phyloP scores from a whole-genome alignment of 2,797 vertebrate genomes.

The Onychomys arenicola region DNA sequence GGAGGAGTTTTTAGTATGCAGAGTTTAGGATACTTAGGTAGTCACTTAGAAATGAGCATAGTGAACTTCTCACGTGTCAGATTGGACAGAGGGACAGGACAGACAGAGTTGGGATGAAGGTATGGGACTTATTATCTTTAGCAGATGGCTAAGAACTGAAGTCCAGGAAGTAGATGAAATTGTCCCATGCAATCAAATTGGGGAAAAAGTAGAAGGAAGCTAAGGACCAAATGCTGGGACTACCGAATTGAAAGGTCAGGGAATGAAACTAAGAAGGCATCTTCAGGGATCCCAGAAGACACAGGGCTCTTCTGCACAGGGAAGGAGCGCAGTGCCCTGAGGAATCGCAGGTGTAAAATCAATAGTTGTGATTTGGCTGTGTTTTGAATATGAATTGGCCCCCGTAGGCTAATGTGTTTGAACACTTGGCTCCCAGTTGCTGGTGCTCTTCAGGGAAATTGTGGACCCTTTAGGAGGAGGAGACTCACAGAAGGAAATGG shows the following conservation, averaged over 20 bases:
- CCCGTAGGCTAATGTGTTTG: background rate
- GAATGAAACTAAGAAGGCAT: background rate
- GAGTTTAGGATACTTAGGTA: background rate
- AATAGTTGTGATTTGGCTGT: background rate
- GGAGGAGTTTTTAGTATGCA: background rate
- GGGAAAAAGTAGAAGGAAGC: constrained; percentile 13
- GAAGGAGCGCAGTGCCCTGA: background rate
- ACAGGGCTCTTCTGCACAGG: background rate
- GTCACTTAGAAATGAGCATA: background rate
- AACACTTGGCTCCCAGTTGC: background rate
- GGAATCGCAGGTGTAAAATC: background rate
- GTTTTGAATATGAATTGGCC: background rate
- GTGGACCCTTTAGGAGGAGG: background rate
- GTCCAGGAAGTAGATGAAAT: background rate
- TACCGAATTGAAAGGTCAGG: background rate
- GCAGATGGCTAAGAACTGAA: background rate
- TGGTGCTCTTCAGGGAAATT: background rate
- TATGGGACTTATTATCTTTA: background rate
- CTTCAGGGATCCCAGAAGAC: background rate
- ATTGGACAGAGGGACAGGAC: background rate
- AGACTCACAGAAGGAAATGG: background rate
- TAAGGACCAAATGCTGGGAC: background rate
- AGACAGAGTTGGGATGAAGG: background rate
- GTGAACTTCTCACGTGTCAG: background rate
- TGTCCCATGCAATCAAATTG: background rate